Evolutionary conservation across 2,888 invertebrate species (phyloP).

Genomic region (Laothoe populi): DNA sequence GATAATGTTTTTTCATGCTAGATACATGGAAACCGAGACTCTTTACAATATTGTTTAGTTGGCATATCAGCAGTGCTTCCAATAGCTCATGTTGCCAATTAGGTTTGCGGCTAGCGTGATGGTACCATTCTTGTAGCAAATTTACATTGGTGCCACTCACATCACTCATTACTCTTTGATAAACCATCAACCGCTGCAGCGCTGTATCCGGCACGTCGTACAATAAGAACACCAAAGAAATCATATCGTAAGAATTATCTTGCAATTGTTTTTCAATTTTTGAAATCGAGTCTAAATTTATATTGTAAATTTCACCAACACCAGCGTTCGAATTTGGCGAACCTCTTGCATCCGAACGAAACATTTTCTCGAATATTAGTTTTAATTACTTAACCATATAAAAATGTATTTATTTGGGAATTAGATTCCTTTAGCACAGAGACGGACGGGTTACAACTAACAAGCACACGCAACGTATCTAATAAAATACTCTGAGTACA

Average conservation of each 20-base stretch:
- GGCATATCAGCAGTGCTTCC: slow-evolving; percentile 72
- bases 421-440: too few species aligned
- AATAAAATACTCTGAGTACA: too few species aligned
- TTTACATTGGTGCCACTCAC: slow-evolving; percentile 54
- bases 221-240: slow-evolving; percentile 72
- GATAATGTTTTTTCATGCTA: slow-evolving; percentile 56
- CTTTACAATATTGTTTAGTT: slow-evolving; percentile 62
- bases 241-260: slow-evolving; percentile 61
- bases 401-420: background rate
- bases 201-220: slow-evolving; percentile 75
- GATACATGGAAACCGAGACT: slow-evolving; percentile 67
- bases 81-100: slow-evolving; percentile 73
- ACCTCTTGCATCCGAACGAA: slow-evolving; percentile 12
- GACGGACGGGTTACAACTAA: too few species aligned
- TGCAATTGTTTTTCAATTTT: slow-evolving; percentile 69
- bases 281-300: slow-evolving; percentile 61
- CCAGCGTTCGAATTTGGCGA: slow-evolving; percentile 38
- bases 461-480: too few species aligned
- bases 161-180: slow-evolving; percentile 64
- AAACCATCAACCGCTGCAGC: slow-evolving; percentile 65
- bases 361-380: slow-evolving; percentile 1
- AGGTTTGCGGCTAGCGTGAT: slow-evolving; percentile 55
- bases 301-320: slow-evolving; percentile 48
- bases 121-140: slow-evolving; percentile 70
- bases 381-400: background rate